Base-by-base conservation (phyloP, 2,797 vertebrate species). In the Sebastes nivosus region DNA sequence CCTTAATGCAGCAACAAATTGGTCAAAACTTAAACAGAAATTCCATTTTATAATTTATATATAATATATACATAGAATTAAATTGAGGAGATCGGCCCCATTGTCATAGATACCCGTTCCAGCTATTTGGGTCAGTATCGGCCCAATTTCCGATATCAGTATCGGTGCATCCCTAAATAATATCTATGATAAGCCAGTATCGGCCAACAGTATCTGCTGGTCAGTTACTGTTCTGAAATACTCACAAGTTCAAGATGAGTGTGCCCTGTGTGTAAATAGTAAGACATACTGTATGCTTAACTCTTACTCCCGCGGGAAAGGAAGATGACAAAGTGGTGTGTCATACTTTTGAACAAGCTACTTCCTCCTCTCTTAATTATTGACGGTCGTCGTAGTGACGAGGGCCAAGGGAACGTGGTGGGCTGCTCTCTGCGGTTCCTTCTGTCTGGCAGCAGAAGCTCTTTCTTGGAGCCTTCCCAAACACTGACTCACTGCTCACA, bases 401-500 rank as follows among this genome's bases (percentile, higher is more conserved):
- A 85, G 86, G 70, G 82, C 79, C 80, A 1, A 2, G 81, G 89
- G 84, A 93, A 84, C 77, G 71, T 67, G 87, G 83, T 86, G 67
- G 68, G 80, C 81, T 54, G 64, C 80, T 89, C 80, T 80, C 74
- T 82, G 85, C 66, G 68, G 84, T 88, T 93, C 85, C 88, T 90
- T 89, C 83, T 88, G 88, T 93, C 80, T 90, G 83, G 88, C 91
- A 90, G 80, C 83, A 77, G 88, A 81, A 87, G 36, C 68, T 60
- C 82, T 90, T 91, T 93, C 77, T 91, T 94, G 93, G 91, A 94
- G 75, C 24, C 29, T 12, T 89, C 87, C 92, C 93, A 92, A 94
- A 92, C 79, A 68, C 82, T 95, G 94, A 95, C 87, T 95, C 94
- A 95, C 76, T 67, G 92, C 92, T 92, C 83, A 86, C 75, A 71